Evolutionary conservation across 2,797 vertebrate genomes (phyloP), one percentile per base, ranked within the genome.

Genomic region (Eulemur rubriventer): DNA sequence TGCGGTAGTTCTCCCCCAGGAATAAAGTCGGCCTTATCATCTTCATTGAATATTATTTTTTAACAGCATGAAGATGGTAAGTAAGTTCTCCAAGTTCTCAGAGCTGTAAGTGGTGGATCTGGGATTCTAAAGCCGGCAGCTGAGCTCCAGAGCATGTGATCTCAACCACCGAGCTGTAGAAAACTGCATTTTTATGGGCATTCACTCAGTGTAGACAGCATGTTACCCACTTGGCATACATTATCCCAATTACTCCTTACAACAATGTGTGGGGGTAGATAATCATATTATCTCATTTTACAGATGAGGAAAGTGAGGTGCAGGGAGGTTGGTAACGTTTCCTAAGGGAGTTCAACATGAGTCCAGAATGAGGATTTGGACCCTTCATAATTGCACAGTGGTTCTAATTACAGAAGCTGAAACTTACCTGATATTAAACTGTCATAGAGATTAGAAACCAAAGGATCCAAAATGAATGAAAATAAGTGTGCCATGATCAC

Each of bases 201-300:
- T 1, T 63, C 10, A 1, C 46, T 1, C 0, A 3, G 0, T 4
- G 22, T 20, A 86, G n/a, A 28, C 1, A 46, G 4, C 2, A 12
- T 75, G 26, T 38, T 28, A 24, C 26, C n/a, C 12, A 48, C 61
- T 1, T 7, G 12, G 11, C 1, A 4, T 28, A 9, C 7, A 24
- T 86, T 50, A 52, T 41, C 17, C 26, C 46, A 17, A 5, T 46
- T 33, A 41, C 9, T 82, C 20, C 50, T 89, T n/a, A 48, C n/a
- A 50, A 12, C 57, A 33, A 17, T 48, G 46, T 14, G 10, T 20
- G 0, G 5, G 59, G 24, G 70, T 43, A 78, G 30, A n/a, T 50
- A 7, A 72, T 11, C 20, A 26, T 24, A n/a, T 38, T 41, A 30
- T 28, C n/a, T 10, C 33, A 73, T 24, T 92, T 95, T 76, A 91